A percentile compares a stretch with the other conserved stretches of the same genome.
These are phyloP conservation scores for Rhadina sibilatrix DNA, from an alignment of 2,113 vertebrate species.

Conservation along the genomic window DNA sequence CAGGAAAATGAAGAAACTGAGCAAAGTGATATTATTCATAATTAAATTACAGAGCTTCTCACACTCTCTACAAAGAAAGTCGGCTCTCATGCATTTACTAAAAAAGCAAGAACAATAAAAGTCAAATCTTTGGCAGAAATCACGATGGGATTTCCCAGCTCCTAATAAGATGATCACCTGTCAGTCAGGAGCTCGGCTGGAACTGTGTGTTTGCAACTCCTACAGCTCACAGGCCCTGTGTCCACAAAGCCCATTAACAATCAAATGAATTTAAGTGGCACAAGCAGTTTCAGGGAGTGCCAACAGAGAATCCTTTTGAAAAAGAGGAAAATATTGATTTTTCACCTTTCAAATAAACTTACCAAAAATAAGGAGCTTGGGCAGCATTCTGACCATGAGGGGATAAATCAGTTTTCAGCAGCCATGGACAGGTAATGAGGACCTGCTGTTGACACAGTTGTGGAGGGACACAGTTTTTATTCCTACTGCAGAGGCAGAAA, in stretches of 20 bases:
- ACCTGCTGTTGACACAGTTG: not conserved
- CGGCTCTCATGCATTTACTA: not conserved
- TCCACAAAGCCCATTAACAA: not conserved
- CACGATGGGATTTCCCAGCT: not conserved
- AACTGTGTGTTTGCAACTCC: not conserved
- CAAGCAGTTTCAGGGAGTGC: not conserved
- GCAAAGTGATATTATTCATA: not conserved
- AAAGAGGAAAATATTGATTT: not conserved
- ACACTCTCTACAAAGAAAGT: accelerated
- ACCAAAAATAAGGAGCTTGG: not conserved
- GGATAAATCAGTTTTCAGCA: not conserved
- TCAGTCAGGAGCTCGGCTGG: not conserved
- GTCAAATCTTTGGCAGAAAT: not conserved
- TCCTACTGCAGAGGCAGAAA: not conserved
- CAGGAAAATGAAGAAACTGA: not conserved
- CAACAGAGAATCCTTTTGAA: not conserved
- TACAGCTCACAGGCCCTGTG: not conserved
- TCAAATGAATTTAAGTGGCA: not conserved
- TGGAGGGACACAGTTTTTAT: not conserved
- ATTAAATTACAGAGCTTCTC: not conserved
- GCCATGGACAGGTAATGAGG: not conserved
- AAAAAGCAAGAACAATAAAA: not conserved
- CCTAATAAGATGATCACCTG: not conserved
- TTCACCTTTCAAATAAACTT: not conserved
- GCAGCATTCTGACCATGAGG: not conserved